Conservation (phyloP, 2,113 vertebrate genomes). For the Nibea coibor region DNA sequence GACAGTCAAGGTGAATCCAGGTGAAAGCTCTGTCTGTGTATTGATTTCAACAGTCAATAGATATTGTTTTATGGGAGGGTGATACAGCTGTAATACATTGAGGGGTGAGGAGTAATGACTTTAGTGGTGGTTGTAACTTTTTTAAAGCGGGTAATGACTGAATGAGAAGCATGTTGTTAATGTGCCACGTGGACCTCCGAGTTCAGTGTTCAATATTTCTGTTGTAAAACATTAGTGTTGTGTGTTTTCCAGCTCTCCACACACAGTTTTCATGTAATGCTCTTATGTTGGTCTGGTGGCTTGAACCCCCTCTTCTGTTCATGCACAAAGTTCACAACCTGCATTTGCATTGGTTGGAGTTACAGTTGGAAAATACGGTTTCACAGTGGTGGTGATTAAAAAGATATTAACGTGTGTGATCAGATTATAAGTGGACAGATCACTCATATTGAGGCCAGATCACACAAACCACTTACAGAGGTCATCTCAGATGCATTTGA, state of each 20-base stretch:
- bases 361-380: not conserved
- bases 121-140: not conserved
- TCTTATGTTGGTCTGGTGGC: not conserved
- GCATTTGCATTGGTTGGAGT: not conserved
- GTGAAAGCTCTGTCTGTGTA: constrained; percentile 26
- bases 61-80: constrained; percentile 5
- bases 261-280: no score
- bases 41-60: constrained; percentile 7
- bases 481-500: no score
- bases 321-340: not conserved
- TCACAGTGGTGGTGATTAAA: not conserved
- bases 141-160: not conserved
- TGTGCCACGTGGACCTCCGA: not conserved
- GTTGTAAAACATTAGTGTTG: not conserved
- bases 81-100: not conserved
- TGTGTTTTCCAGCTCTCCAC: not conserved
- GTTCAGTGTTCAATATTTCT: not conserved
- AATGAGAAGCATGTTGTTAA: not conserved
- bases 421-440: no score
- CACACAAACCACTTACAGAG: no score
- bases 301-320: no score
- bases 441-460: no score
- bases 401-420: no score
- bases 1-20: constrained; percentile 47
- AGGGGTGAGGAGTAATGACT: not conserved